These are phyloP conservation scores for Apotomis turbidana DNA, from an alignment of 2,888 invertebrate species.

Conservation along the genomic window DNA sequence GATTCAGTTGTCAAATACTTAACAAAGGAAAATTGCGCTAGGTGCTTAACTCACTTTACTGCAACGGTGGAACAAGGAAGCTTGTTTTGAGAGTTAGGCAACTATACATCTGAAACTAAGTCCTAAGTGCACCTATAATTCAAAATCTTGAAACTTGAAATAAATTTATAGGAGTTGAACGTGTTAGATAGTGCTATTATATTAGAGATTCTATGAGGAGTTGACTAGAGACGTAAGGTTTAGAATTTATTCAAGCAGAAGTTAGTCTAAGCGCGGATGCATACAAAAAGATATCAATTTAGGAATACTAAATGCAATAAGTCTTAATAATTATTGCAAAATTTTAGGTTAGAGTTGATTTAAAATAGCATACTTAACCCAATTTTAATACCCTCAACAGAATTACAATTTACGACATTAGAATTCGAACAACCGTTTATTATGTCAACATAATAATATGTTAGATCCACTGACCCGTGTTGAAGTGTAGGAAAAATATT, in stretches of 20 bases:
- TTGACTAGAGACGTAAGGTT: slow-evolving; percentile 15
- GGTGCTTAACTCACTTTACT: slow-evolving; percentile 25
- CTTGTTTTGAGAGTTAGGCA: slow-evolving; percentile 38
- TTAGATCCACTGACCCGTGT: slow-evolving; percentile 40
- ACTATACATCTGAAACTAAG: slow-evolving; percentile 36
- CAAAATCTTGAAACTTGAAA: slow-evolving; percentile 42
- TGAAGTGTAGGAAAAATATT: slow-evolving; percentile 52
- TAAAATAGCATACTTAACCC: no score
- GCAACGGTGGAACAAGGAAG: slow-evolving; percentile 30
- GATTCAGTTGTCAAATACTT: not conserved
- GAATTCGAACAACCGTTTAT: slow-evolving; percentile 24
- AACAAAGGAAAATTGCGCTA: slow-evolving; percentile 13
- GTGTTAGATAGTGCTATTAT: slow-evolving; percentile 40
- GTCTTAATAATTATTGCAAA: no score
- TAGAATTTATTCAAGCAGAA: slow-evolving; percentile 13
- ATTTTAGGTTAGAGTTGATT: no score
- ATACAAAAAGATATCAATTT: not conserved
- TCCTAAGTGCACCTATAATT: slow-evolving; percentile 42
- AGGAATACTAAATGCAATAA: not conserved
- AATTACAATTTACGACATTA: slow-evolving; percentile 14
- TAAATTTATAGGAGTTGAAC: slow-evolving; percentile 40
- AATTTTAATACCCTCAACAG: no score
- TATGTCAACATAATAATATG: slow-evolving; percentile 23
- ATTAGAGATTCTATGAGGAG: slow-evolving; percentile 21
- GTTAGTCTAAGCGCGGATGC: not conserved